Percentiles rank a stretch among this genome's conserved stretches.
Evolutionary conservation across 2,888 invertebrate species (phyloP).

Genomic region (Torymus aiolomorphi): DNA sequence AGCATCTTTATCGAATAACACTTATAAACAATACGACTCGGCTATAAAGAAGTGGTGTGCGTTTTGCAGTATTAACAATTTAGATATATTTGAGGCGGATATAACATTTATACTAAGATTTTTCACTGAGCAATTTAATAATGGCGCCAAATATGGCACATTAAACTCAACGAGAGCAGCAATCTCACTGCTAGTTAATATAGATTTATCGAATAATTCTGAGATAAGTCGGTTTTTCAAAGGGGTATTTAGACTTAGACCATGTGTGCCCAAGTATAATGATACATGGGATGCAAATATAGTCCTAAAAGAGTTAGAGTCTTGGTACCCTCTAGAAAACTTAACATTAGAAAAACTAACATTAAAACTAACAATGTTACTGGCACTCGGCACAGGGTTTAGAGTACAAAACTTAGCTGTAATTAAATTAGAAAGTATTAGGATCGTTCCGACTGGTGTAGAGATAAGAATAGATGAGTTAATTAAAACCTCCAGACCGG

Average conservation of each 20-base stretch:
- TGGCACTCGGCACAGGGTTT: too few relatives aligned
- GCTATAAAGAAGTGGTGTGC: constrained; percentile 55
- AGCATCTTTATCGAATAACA: neutral
- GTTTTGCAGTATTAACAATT: constrained; percentile 42
- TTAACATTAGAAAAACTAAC: constrained; percentile 36
- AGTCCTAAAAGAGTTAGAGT: constrained; percentile 2
- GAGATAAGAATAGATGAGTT: constrained; percentile 29
- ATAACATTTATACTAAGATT: constrained; percentile 11
- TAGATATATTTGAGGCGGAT: constrained; percentile 13
- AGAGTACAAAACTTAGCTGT: constrained; percentile 4
- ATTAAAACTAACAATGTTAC: too few relatives aligned
- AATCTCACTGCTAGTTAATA: constrained; percentile 32
- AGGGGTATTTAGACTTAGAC: constrained; percentile 41
- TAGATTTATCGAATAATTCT: constrained; percentile 7
- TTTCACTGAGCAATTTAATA: constrained; percentile 27
- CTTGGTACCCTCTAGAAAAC: too few relatives aligned
- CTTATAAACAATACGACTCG: too few relatives aligned
- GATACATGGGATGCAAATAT: constrained; percentile 54
- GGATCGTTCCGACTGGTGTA: neutral
- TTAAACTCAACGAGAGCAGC: constrained; percentile 50
- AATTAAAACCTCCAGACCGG: constrained; percentile 46
- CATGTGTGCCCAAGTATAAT: constrained; percentile 42
- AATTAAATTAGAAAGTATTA: neutral
- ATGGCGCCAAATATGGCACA: constrained; percentile 49
- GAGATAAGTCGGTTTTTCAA: constrained; percentile 45